phyloP scores from a whole-genome alignment of 1,140 invertebrate species.

The Agrypnia vestita region DNA sequence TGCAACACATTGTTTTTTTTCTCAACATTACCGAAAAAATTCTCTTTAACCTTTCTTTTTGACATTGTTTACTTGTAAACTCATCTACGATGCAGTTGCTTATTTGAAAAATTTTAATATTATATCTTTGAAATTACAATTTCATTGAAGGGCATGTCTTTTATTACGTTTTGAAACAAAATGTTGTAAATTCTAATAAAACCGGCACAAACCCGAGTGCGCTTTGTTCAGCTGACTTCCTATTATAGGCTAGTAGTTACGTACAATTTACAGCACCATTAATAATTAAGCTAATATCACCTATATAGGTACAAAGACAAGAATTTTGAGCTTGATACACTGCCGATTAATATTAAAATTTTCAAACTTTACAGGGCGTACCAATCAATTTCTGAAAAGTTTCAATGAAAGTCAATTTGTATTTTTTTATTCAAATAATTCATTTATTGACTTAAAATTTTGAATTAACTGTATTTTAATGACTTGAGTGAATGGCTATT shows the following conservation, averaged over 20 bases:
- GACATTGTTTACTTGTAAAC: constrained; percentile 6
- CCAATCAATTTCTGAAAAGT: too few species aligned
- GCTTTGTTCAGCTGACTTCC: constrained; percentile 32
- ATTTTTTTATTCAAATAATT: too few species aligned
- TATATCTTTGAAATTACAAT: background rate
- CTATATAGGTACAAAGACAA: constrained; percentile 26
- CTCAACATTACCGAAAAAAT: constrained; percentile 26
- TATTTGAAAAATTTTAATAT: background rate
- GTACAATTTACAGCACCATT: constrained; percentile 38
- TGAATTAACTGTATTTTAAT: too few species aligned
- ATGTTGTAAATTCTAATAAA: background rate
- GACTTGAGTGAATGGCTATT: too few species aligned
- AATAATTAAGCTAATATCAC: constrained; percentile 13
- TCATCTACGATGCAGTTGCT: background rate
- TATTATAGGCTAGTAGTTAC: constrained; percentile 33
- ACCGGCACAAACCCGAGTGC: constrained; percentile 27
- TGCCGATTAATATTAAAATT: background rate
- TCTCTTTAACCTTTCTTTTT: too few species aligned
- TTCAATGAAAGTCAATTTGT: too few species aligned
- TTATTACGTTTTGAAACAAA: background rate
- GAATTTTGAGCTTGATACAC: background rate
- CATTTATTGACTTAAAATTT: too few species aligned
- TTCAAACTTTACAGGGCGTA: background rate
- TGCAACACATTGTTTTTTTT: constrained; percentile 8
- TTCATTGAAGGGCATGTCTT: background rate